phyloP scores from a whole-genome alignment of 2,113 vertebrate species.

The Cacatua alba region DNA sequence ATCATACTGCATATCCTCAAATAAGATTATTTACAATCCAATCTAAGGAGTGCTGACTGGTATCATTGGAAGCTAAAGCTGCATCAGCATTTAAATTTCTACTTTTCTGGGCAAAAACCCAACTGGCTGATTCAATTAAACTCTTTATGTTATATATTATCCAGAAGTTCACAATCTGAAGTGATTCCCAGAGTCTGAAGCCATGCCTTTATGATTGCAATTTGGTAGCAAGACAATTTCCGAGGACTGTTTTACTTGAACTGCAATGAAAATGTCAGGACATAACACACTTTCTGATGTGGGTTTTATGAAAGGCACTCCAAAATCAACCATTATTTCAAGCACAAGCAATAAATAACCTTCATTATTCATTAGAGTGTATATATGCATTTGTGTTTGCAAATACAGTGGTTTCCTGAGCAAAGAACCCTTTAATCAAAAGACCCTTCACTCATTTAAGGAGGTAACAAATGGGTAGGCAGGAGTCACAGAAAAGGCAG shows the following conservation, averaged over 20 bases:
- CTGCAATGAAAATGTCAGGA: conserved; percentile 77
- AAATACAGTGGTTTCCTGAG: conserved; percentile 72
- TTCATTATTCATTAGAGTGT: conserved; percentile 77
- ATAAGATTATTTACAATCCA: conserved; percentile 86
- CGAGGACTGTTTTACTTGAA: conserved; percentile 77
- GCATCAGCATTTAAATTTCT: conserved; percentile 84
- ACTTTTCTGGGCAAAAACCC: conserved; percentile 85
- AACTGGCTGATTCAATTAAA: conserved; percentile 85
- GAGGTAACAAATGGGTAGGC: conserved; percentile 63
- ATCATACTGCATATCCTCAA: conserved; percentile 74
- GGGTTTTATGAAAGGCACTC: conserved; percentile 76
- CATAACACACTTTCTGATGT: conserved; percentile 70
- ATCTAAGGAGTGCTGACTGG: conserved; percentile 84
- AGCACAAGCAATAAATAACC: conserved; percentile 80
- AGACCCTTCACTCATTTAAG: conserved; percentile 67
- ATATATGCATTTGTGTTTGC: conserved; percentile 76
- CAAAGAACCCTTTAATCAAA: conserved; percentile 63
- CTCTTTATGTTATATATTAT: conserved; percentile 84
- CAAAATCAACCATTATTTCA: conserved; percentile 79
- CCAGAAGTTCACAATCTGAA: conserved; percentile 82
- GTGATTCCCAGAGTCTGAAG: conserved; percentile 74
- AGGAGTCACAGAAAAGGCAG: background rate
- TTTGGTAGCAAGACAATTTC: conserved; percentile 81
- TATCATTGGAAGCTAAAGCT: conserved; percentile 79
- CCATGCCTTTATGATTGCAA: conserved; percentile 81